Conservation (phyloP, 2,113 vertebrate species). For the Gasterosteus aculeatus region DNA sequence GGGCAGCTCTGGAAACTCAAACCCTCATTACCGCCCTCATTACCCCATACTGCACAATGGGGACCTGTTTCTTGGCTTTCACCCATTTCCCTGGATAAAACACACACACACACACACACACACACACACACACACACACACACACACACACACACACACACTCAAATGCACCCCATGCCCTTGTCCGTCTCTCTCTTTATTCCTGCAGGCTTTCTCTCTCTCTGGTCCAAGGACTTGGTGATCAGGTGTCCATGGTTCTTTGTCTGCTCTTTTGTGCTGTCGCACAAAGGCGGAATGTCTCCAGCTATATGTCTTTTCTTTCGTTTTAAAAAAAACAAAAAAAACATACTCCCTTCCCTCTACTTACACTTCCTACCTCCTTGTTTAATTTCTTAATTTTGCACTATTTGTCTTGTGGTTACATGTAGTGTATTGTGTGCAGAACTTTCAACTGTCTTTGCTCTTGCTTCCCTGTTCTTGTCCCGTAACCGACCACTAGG, state of each 20-base stretch:
- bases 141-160: conserved; percentile 38
- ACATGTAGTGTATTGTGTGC: neutral
- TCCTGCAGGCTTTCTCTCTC: conserved; percentile 55
- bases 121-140: conserved; percentile 42
- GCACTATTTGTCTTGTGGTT: neutral
- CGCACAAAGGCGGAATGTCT: conserved; percentile 68
- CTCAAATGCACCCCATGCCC: conserved; percentile 69
- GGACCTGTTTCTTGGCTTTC: conserved; percentile 71
- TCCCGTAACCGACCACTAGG: conserved; percentile 46
- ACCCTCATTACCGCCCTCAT: conserved; percentile 78
- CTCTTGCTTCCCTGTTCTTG: conserved; percentile 9
- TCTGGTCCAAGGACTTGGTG: conserved; percentile 57
- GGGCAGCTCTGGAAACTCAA: conserved; percentile 72
- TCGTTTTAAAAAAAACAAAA: conserved; percentile 3
- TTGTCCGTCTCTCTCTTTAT: conserved; percentile 57
- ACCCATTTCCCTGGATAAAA: conserved; percentile 51
- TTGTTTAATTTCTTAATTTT: neutral
- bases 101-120: conserved; percentile 46
- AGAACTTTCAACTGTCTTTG: neutral
- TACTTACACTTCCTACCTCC: neutral
- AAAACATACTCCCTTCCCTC: conserved; percentile 8
- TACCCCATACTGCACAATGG: conserved; percentile 70
- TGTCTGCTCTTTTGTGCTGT: conserved; percentile 70
- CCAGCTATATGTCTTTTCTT: conserved; percentile 45
- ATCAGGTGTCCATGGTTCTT: conserved; percentile 71